Conservation (phyloP, 2,888 invertebrate species). For the Cantharis nigra region DNA sequence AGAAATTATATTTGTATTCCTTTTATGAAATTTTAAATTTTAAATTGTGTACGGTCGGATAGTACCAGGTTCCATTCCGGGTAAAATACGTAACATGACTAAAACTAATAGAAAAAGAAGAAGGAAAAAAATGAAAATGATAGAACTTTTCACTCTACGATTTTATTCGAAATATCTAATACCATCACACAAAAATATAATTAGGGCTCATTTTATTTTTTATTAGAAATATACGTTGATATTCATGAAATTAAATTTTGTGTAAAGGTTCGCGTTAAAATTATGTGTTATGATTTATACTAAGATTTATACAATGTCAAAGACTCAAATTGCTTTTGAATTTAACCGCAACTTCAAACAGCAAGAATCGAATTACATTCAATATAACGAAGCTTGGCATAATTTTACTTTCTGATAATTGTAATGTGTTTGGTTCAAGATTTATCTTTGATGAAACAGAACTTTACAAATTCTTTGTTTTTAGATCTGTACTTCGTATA, state of each 20-base stretch:
- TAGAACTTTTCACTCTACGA: no score
- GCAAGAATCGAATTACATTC: no score
- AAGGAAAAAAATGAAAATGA: no score
- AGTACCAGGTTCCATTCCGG: no score
- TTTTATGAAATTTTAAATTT: no score
- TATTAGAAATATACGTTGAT: neutral
- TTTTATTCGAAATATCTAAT: no score
- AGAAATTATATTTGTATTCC: no score
- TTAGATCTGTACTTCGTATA: no score
- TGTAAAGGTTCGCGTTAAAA: neutral
- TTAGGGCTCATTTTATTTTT: neutral
- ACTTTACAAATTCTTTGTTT: neutral
- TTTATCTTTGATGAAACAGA: neutral
- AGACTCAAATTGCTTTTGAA: neutral
- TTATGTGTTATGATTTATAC: neutral
- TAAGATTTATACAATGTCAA: neutral
- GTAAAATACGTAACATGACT: no score
- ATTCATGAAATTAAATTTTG: neutral
- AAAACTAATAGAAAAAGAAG: no score
- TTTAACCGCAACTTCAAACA: neutral
- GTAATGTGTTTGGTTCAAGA: neutral
- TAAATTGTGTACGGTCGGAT: no score
- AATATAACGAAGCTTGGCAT: neutral
- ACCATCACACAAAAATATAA: neutral
- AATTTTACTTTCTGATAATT: neutral